phyloP scores from a whole-genome alignment of 1,140 invertebrate species.

The Portunus trituberculatus region DNA sequence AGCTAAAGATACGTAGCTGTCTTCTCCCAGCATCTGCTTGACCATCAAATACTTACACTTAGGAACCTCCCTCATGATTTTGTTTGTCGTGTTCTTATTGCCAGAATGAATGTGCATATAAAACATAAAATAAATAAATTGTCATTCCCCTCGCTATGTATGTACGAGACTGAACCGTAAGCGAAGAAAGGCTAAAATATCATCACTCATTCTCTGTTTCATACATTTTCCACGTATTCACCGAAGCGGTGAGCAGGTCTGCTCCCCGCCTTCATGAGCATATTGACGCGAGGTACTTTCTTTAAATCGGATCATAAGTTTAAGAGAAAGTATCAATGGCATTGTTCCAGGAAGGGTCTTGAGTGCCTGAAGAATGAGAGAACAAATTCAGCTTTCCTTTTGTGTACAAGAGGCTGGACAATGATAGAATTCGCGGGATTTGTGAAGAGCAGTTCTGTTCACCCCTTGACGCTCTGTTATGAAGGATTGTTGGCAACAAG shows the following conservation, averaged over 20 bases:
- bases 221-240: neutral
- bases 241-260: neutral
- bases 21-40: neutral
- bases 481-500: no score
- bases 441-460: no score
- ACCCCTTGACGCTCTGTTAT: no score
- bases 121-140: neutral
- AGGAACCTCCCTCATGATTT: neutral
- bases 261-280: neutral
- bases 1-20: neutral
- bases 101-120: neutral
- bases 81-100: neutral
- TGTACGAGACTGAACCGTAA: neutral
- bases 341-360: neutral
- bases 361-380: neutral
- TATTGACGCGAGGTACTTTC: slow-evolving; percentile 3
- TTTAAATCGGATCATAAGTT: slow-evolving; percentile 12
- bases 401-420: no score
- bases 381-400: neutral
- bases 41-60: neutral
- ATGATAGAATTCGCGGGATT: no score
- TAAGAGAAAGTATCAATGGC: neutral
- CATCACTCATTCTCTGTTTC: neutral
- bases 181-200: neutral
- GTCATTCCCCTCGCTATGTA: neutral